Evolutionary conservation across 2,797 vertebrate genomes (phyloP).

Genomic region (Xenentodon cancila): DNA sequence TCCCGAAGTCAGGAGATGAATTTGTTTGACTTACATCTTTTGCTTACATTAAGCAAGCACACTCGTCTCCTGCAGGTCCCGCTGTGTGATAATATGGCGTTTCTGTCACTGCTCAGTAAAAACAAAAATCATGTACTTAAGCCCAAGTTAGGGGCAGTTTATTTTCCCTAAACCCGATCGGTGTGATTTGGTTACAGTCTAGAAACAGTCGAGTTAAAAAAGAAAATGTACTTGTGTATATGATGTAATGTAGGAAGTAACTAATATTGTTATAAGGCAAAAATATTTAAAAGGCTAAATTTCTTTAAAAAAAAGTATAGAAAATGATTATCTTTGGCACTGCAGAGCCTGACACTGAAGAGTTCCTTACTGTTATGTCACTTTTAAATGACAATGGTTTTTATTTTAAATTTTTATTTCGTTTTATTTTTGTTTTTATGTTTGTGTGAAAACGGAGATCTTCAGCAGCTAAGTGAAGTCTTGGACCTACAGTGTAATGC

Average conservation of each 20-base stretch:
- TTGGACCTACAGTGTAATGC: conserved; percentile 13
- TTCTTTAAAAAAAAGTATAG: conserved; percentile 48
- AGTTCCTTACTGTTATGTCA: no score
- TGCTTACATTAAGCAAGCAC: conserved; percentile 79
- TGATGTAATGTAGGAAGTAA: conserved; percentile 28
- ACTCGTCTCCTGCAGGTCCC: conserved; percentile 48
- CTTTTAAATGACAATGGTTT: background rate
- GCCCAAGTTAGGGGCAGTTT: conserved; percentile 38
- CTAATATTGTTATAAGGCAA: conserved; percentile 34
- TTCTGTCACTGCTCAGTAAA: background rate
- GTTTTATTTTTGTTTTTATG: background rate
- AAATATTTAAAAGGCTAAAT: conserved; percentile 44
- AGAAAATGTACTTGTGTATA: conserved; percentile 26
- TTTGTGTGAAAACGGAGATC: conserved; percentile 6
- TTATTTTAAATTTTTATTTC: conserved; percentile 1
- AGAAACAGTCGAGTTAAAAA: conserved; percentile 21
- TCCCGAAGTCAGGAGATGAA: conserved; percentile 47
- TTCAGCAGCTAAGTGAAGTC: conserved; percentile 25
- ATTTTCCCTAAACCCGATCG: conserved; percentile 35
- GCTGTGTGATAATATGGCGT: conserved; percentile 30
- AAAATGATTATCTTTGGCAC: conserved; percentile 44
- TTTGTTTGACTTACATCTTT: conserved; percentile 45
- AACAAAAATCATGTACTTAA: conserved; percentile 54
- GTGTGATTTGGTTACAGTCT: conserved; percentile 41
- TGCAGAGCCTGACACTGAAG: conserved; percentile 19